Conservation (phyloP, 2,888 invertebrate species). For the Diogma glabrata region DNA sequence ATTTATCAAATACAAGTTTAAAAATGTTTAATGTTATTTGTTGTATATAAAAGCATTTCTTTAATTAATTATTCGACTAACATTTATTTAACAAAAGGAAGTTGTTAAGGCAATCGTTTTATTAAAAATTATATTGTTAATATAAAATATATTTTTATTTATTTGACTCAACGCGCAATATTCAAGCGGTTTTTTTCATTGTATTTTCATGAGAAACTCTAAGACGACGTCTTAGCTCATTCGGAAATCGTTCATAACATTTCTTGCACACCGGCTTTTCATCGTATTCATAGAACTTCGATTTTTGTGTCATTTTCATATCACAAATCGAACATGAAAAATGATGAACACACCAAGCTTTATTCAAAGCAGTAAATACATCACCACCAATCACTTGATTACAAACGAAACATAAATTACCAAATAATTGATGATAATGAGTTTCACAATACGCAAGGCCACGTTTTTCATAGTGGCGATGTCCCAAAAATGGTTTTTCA, state of each 20-base stretch:
- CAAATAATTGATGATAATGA: conserved; percentile 97
- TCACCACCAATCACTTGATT: conserved; percentile 97
- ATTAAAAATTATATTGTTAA: no score
- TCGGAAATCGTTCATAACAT: conserved; percentile 94
- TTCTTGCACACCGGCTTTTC: conserved; percentile 97
- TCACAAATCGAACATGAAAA: conserved; percentile 98
- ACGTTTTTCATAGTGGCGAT: conserved; percentile 97
- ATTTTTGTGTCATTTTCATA: conserved; percentile 88
- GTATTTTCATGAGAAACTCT: conserved; percentile 79
- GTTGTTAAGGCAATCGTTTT: no score
- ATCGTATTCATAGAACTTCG: conserved; percentile 98
- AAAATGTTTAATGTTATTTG: no score
- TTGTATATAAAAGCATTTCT: no score
- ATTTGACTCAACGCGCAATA: no score
- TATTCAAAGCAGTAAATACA: conserved; percentile 95
- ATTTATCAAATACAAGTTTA: no score
- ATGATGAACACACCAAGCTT: conserved; percentile 98
- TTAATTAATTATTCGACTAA: no score
- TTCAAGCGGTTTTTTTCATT: conserved; percentile 38
- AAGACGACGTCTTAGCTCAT: conserved; percentile 83
- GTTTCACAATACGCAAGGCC: conserved; percentile 98
- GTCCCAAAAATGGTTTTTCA: conserved; percentile 98
- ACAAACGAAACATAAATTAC: conserved; percentile 97
- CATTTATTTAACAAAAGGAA: no score
- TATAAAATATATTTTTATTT: no score